Evolutionary conservation across 1,140 invertebrate genomes (phyloP).

Genomic region (Lordiphosa clarofinis): DNA sequence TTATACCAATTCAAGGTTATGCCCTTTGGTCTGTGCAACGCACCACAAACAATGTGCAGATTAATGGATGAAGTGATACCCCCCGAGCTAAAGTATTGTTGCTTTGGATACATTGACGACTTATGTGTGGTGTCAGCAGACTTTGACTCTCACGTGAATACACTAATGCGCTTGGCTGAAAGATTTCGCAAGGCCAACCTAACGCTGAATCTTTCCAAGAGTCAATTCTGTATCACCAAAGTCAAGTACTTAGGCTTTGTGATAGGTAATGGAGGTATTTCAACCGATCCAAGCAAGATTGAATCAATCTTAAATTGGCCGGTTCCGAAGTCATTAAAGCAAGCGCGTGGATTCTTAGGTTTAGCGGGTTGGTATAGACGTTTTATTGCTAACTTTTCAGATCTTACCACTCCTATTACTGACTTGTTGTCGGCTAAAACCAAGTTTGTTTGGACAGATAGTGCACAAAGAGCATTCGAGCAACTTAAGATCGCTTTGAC

Average conservation of each 20-base stretch:
- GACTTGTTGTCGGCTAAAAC: too few relatives aligned
- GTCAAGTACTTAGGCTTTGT: background rate
- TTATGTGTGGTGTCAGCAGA: too few relatives aligned
- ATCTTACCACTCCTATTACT: too few relatives aligned
- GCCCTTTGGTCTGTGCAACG: too few relatives aligned
- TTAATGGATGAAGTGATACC: background rate
- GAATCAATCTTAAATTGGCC: background rate
- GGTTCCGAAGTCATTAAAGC: too few relatives aligned
- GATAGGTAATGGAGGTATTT: background rate
- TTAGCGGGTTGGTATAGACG: too few relatives aligned
- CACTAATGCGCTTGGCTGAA: background rate
- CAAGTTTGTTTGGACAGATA: too few relatives aligned
- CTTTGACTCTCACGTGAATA: background rate
- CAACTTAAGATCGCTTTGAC: conserved; percentile 4
- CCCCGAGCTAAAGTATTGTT: background rate
- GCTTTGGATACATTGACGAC: too few relatives aligned
- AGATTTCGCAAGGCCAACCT: too few relatives aligned
- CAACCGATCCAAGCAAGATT: background rate
- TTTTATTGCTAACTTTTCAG: too few relatives aligned
- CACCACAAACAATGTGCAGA: too few relatives aligned
- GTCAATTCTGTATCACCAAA: background rate
- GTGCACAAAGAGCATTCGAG: conserved; percentile 1
- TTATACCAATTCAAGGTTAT: too few relatives aligned
- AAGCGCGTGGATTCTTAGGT: background rate
- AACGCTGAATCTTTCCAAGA: background rate